phyloP scores from a whole-genome alignment of 2,113 vertebrate genomes.

The Podarcis cretensis region DNA sequence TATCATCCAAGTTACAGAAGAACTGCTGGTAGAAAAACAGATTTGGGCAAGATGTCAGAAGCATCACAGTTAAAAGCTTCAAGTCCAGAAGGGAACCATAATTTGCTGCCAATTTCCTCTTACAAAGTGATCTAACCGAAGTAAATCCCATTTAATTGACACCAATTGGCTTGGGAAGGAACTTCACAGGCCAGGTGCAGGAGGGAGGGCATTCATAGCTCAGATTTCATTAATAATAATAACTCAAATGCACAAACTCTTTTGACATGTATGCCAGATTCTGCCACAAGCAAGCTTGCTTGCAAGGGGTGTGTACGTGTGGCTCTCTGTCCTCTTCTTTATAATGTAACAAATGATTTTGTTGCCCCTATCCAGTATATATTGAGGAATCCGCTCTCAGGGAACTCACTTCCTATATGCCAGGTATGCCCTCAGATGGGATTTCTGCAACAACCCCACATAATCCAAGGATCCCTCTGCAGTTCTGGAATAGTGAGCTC shows the following conservation, averaged over 20 bases:
- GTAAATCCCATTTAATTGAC: background rate
- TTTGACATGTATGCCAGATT: background rate
- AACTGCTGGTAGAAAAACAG: background rate
- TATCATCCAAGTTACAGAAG: background rate
- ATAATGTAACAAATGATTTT: background rate
- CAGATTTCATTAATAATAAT: background rate
- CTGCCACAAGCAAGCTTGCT: too few relatives aligned
- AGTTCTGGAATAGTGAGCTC: background rate
- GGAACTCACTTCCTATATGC: background rate
- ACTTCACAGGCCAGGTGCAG: background rate
- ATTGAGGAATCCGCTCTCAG: background rate
- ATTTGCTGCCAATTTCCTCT: background rate
- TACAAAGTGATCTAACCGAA: background rate
- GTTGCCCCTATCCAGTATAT: too few relatives aligned
- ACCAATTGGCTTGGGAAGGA: background rate
- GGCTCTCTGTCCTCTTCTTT: background rate
- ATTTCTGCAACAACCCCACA: too few relatives aligned
- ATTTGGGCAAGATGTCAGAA: too few relatives aligned
- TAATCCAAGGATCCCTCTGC: background rate
- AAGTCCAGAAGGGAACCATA: background rate
- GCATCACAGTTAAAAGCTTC: background rate
- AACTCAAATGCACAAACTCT: background rate
- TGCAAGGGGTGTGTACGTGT: background rate
- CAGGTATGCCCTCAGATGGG: background rate
- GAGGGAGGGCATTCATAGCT: background rate